Evolutionary conservation across 2,113 vertebrate genomes (phyloP).

Genomic region (Strigops habroptila): DNA sequence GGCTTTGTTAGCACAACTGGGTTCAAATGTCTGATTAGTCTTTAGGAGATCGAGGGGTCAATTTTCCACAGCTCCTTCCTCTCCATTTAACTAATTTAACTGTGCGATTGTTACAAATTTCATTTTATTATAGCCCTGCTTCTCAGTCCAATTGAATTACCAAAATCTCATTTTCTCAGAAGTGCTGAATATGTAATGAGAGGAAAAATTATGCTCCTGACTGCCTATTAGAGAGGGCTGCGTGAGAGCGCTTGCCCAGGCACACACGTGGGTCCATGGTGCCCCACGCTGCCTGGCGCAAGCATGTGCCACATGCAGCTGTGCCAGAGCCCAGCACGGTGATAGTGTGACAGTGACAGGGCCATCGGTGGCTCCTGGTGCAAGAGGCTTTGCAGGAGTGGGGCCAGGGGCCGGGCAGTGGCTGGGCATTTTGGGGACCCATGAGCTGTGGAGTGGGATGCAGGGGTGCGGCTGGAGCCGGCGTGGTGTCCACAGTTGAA

Average conservation of each 20-base stretch:
- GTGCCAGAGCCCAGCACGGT: background rate
- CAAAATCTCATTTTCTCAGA: conserved; percentile 92
- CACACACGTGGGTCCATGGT: background rate
- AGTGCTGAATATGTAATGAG: conserved; percentile 91
- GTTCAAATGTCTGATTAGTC: conserved; percentile 78
- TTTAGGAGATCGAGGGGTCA: conserved; percentile 79
- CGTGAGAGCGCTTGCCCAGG: conserved; percentile 10
- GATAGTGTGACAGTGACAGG: background rate
- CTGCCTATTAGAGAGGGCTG: conserved; percentile 75
- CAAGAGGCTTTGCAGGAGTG: background rate
- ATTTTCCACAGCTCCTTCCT: conserved; percentile 79
- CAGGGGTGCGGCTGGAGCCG: background rate
- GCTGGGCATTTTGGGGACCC: background rate
- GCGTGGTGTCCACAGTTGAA: fast-evolving
- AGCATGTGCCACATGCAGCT: background rate
- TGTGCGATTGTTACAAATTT: conserved; percentile 82
- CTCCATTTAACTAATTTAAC: conserved; percentile 87
- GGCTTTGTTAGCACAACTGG: conserved; percentile 66
- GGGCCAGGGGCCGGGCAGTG: fast-evolving
- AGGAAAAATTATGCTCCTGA: conserved; percentile 76
- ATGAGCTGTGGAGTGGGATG: no score
- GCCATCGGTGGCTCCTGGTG: background rate
- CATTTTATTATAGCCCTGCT: conserved; percentile 85
- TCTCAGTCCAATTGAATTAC: conserved; percentile 91
- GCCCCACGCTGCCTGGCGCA: background rate